Evolutionary conservation across 2,113 vertebrate species (phyloP), one percentile per base, ranked within the genome.

Genomic region (Nipponia nippon): DNA sequence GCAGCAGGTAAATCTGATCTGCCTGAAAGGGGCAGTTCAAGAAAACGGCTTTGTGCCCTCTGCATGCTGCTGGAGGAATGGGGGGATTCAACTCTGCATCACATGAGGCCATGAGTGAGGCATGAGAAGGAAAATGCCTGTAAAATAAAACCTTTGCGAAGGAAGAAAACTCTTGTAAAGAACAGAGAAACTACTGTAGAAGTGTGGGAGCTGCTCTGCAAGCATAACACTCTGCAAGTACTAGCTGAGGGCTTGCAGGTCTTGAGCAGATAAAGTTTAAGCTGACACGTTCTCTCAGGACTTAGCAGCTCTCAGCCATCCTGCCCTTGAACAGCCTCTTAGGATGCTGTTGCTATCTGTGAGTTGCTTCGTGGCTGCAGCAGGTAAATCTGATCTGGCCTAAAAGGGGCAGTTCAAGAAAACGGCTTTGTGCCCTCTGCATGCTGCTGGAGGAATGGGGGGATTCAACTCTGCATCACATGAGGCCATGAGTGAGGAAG

Each of bases 101-200:
- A 4, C 3, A 0, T 19, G 56, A 66, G 26, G 65, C 47, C 3
- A n/a, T n/a, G n/a, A n/a, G n/a, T n/a, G n/a, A n/a, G n/a, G n/a
- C 6, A 0, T 3, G 47, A 52, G 49, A 49, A 76, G 49, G 46
- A 84, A 89, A 55, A 44, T 19, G 10, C 18, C 32, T 72, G 11
- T 80, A 14, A 78, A 91, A n/a, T 34, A 62, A 26, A 82, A 84
- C n/a, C 34, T 55, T 29, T 79, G 61, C 44, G 56, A 61, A 62
- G 58, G 30, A 61, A 56, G 52, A 79, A 65, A 40, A 19, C n/a
- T 84, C 21, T 13, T 72, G 11, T 49, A 30, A 63, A 69, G 73
- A 76, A 8, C 23, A 66, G 66, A 82, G 29, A 26, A 89, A 9
- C 23, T 47, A 26, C 66, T 49, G 32, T 20, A 73, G 46, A 63